Conservation (phyloP, 2,113 vertebrate species). For the Delphinapterus leucas region DNA sequence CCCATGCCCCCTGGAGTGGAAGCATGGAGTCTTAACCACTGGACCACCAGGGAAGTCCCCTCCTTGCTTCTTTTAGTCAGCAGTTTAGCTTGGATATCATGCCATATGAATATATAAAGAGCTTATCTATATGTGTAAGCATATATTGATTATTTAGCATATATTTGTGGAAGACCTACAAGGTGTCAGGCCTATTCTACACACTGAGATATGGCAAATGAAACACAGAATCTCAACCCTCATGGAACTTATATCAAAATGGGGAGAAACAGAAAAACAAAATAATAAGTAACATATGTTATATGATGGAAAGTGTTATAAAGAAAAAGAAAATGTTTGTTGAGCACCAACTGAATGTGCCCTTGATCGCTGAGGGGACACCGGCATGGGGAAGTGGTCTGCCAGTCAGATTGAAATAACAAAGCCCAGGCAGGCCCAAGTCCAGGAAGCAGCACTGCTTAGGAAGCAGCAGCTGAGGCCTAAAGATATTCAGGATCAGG, state of each 20-base stretch:
- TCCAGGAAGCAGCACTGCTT: neutral
- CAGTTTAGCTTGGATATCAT: neutral
- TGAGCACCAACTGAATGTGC: neutral
- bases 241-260: neutral
- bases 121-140: neutral
- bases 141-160: neutral
- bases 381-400: neutral
- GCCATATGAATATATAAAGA: neutral
- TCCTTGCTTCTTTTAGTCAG: neutral
- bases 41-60: too few species aligned
- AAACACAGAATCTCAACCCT: neutral
- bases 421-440: neutral
- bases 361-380: neutral
- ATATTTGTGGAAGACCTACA: neutral
- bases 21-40: too few species aligned
- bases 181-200: neutral
- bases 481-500: neutral
- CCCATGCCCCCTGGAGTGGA: too few species aligned
- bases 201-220: neutral
- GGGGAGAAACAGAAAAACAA: neutral
- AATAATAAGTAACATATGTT: neutral
- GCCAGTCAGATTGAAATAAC: neutral
- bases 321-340: neutral
- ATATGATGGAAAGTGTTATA: neutral
- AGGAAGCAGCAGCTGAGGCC: neutral